Conservation (phyloP, 2,888 invertebrate species). For the Cosmia trapezina region DNA sequence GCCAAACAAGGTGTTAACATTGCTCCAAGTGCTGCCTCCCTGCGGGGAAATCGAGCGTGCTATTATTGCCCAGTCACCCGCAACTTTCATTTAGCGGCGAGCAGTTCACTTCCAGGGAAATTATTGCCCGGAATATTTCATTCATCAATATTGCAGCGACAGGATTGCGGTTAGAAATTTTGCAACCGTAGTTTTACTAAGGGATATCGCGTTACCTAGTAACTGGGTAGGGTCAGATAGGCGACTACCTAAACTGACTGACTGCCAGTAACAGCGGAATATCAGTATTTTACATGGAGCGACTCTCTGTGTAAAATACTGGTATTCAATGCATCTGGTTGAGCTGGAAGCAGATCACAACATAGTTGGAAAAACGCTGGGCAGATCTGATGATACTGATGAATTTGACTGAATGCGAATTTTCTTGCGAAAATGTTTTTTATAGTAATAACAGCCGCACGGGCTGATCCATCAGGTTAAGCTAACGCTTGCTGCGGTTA, state of each 20-base stretch:
- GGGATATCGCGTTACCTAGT: neutral
- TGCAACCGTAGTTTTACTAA: neutral
- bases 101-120: conserved; percentile 43
- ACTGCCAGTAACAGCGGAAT: too few species aligned
- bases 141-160: conserved; percentile 15
- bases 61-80: conserved; percentile 56
- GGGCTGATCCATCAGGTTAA: neutral
- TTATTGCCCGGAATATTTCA: conserved; percentile 39
- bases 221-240: neutral
- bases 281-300: too few species aligned
- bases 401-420: too few species aligned
- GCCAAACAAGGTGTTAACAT: conserved; percentile 49
- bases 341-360: neutral
- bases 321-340: neutral
- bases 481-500: neutral
- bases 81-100: conserved; percentile 51
- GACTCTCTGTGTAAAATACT: neutral
- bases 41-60: conserved; percentile 57
- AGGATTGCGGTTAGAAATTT: conserved; percentile 6
- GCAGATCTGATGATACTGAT: neutral
- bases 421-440: neutral
- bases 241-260: too few species aligned
- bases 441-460: neutral
- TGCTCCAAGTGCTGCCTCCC: conserved; percentile 29
- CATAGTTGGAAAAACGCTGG: neutral